phyloP scores from a whole-genome alignment of 2,888 invertebrate genomes.

The Eupithecia tripunctaria region DNA sequence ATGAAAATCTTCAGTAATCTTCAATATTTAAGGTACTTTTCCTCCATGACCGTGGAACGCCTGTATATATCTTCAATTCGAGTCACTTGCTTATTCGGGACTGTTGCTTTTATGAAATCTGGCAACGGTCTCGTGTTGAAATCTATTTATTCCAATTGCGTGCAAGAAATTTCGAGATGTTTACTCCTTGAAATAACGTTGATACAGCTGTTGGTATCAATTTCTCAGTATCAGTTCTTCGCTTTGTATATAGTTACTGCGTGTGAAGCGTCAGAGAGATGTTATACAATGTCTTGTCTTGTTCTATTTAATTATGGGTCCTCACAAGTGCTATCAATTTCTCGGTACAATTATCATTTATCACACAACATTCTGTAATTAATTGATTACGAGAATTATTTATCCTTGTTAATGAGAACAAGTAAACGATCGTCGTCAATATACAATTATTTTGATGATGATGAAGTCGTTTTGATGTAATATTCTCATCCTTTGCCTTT shows the following conservation, averaged over 20 bases:
- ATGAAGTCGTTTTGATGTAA: conserved; percentile 2
- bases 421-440: conserved; percentile 11
- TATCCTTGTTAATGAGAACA: conserved; percentile 28
- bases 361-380: conserved; percentile 33
- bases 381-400: conserved; percentile 28
- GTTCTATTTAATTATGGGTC: conserved; percentile 28
- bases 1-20: too few species aligned
- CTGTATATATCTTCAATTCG: neutral
- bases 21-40: too few species aligned
- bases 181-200: conserved; percentile 38
- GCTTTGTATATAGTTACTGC: neutral
- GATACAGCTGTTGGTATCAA: conserved; percentile 34
- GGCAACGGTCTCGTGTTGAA: conserved; percentile 35
- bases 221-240: conserved; percentile 21
- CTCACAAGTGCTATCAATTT: conserved; percentile 37
- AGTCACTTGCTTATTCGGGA: conserved; percentile 41
- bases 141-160: conserved; percentile 38
- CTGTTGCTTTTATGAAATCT: conserved; percentile 44
- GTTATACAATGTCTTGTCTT: conserved; percentile 7
- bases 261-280: neutral
- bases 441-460: conserved; percentile 7
- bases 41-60: too few species aligned
- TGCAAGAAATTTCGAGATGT: conserved; percentile 36
- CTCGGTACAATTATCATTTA: conserved; percentile 29
- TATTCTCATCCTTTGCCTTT: neutral